Percentiles rank a stretch among this genome's conserved stretches.
phyloP scores from a whole-genome alignment of 2,113 vertebrate species.

The Passer domesticus region DNA sequence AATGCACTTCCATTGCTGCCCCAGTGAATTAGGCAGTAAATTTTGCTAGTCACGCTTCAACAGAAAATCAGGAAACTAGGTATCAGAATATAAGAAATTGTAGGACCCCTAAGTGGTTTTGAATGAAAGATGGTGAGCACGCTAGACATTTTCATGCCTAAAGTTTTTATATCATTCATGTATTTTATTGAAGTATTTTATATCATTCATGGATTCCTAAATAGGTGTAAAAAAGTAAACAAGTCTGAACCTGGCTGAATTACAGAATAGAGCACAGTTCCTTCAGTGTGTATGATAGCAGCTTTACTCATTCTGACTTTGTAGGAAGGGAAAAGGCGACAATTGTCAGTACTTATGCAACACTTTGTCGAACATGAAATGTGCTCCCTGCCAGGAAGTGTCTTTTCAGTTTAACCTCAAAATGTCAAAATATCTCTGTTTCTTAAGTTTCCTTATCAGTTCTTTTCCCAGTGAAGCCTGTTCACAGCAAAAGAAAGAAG shows the following conservation, averaged over 20 bases:
- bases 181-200: not conserved
- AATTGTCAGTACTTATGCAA: conserved; percentile 32
- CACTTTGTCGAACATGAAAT: conserved; percentile 46
- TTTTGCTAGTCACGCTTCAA: not conserved
- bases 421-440: conserved; percentile 51
- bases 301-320: not conserved
- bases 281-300: conserved; percentile 7
- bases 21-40: not conserved
- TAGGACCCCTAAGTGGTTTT: not conserved
- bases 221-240: conserved; percentile 29
- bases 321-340: not conserved
- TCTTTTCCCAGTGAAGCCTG: not conserved
- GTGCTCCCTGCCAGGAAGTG: conserved; percentile 19
- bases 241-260: conserved; percentile 15
- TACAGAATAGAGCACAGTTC: conserved; percentile 15
- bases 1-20: not conserved
- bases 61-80: not conserved
- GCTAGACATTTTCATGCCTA: not conserved
- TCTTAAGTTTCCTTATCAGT: not conserved
- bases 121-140: not conserved
- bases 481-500: not conserved
- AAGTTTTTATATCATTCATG: not conserved
- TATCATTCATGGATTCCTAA: conserved; percentile 17
- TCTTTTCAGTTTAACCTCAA: conserved; percentile 68
- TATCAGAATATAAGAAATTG: not conserved